Evolutionary conservation across 2,888 invertebrate species (phyloP), one percentile per base, ranked within the genome.

Genomic region (Oscheius sp.): DNA sequence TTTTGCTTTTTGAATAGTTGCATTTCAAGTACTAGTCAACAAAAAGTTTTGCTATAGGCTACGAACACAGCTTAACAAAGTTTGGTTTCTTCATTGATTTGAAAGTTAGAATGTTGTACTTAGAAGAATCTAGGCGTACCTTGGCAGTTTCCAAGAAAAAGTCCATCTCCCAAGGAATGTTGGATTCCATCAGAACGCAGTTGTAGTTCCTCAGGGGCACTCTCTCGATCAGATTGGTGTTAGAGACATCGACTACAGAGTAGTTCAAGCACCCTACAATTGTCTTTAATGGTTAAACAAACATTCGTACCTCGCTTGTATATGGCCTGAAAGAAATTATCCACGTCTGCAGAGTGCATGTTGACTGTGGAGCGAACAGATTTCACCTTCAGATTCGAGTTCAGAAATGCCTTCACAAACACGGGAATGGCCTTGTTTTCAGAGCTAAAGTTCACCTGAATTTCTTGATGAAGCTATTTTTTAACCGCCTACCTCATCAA

Each of bases 91-190:
- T 3, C 2, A 33, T 21, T 21, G 58, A 33, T 2, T 58, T n/a
- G 29, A 60, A 10, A 21, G 21, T 21, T 21, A 21, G 21, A 21
- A 21, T 21, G 21, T 21, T 21, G 21, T 21, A 21, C 21, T 21
- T 21, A 21, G 21, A 21, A 21, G 21, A 21, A 21, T 21, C 21
- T 21, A 21, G 4, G 60, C 51, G 32, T 29, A 66, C 66, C 66
- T 51, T 50, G 11, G 66, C 66, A 2, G 53, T 51, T 10, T 51
- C 51, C 2, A 66, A 13, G 33, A 66, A 51, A 51, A 33, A 66
- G 51, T 66, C 66, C 51, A 66, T 21, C 33, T 66, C 66, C 66
- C 66, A 66, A 5, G 66, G 51, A 50, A 66, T 51, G 7, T 66
- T 66, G 9, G 66, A 53, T 13, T 66, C 66, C 35, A 66, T 9